These are phyloP conservation scores for Gasterosteus aculeatus DNA, from an alignment of 2,113 vertebrate species.

Conservation along the genomic window DNA sequence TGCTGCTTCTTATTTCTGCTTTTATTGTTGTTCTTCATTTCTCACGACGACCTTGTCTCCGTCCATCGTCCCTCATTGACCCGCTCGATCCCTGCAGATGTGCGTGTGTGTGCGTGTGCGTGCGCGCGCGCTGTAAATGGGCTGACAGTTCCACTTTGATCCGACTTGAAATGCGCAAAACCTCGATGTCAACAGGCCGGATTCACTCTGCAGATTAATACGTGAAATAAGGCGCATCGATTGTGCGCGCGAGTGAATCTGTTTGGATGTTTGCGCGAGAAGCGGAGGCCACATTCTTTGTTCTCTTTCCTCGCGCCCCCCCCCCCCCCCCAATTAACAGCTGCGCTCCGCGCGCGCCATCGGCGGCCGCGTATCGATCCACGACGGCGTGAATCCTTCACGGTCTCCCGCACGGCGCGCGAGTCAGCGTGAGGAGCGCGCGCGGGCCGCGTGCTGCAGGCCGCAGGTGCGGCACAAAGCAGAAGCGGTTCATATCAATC, in stretches of 20 bases:
- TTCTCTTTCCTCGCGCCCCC: slow-evolving; percentile 54
- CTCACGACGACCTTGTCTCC: slow-evolving; percentile 69
- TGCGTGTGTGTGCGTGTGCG: slow-evolving; percentile 9
- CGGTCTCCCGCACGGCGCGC: background rate
- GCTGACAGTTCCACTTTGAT: slow-evolving; percentile 51
- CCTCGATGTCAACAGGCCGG: slow-evolving; percentile 46
- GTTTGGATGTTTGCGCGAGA: background rate
- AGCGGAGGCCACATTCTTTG: slow-evolving; percentile 67
- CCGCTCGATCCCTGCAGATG: slow-evolving; percentile 64
- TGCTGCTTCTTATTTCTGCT: slow-evolving; percentile 16
- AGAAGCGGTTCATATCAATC: background rate
- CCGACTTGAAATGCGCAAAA: slow-evolving; percentile 58
- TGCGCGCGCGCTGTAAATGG: slow-evolving; percentile 33
- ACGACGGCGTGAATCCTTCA: slow-evolving; percentile 19
- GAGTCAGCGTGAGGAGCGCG: slow-evolving; percentile 36
- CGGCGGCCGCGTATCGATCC: slow-evolving; percentile 49
- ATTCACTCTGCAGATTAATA: background rate
- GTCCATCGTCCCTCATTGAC: slow-evolving; percentile 59
- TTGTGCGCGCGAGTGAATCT: background rate
- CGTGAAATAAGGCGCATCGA: background rate
- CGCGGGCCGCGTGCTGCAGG: slow-evolving; percentile 53
- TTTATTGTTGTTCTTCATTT: slow-evolving; percentile 15
- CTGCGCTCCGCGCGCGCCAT: slow-evolving; percentile 48
- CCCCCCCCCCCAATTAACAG: slow-evolving; percentile 37
- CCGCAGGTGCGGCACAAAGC: slow-evolving; percentile 7